Conservation (phyloP, 2,113 vertebrate genomes). For the Chiloscyllium plagiosum region DNA sequence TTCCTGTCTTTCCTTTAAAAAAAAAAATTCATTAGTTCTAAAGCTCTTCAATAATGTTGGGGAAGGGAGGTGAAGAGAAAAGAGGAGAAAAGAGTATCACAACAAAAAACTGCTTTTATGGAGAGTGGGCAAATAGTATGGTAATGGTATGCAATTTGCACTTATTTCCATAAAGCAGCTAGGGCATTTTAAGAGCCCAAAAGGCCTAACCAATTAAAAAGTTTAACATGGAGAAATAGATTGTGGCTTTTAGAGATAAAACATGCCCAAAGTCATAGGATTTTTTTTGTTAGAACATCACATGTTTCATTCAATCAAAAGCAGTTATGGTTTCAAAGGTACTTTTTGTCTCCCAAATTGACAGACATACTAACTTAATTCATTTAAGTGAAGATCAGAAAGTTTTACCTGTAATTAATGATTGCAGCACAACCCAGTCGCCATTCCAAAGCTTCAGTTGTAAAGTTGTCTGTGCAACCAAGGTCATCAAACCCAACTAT, state of each 20-base stretch:
- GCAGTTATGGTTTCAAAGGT: background rate
- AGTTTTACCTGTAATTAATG: constrained; percentile 84
- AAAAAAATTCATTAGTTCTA: background rate
- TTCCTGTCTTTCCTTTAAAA: background rate
- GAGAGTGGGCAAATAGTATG: background rate
- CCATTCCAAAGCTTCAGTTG: constrained; percentile 91
- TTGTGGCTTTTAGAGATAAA: no score
- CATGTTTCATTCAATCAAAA: background rate
- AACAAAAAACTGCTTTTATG: background rate
- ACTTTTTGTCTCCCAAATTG: background rate
- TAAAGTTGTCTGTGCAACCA: constrained; percentile 91
- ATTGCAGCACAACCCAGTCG: constrained; percentile 80
- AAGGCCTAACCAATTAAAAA: background rate
- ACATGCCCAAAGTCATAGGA: background rate
- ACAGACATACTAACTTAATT: background rate
- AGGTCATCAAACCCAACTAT: constrained; percentile 87
- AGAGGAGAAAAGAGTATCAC: background rate
- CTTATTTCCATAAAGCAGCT: background rate
- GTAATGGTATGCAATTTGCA: background rate
- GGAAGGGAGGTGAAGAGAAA: background rate
- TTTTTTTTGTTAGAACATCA: background rate
- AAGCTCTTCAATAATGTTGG: background rate
- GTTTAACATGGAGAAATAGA: background rate
- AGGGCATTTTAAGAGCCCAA: background rate
- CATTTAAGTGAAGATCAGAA: background rate